A percentile compares a stretch with the other conserved stretches of the same genome.
Conservation (phyloP, 2,888 invertebrate species). For the Tiliacea citrago region DNA sequence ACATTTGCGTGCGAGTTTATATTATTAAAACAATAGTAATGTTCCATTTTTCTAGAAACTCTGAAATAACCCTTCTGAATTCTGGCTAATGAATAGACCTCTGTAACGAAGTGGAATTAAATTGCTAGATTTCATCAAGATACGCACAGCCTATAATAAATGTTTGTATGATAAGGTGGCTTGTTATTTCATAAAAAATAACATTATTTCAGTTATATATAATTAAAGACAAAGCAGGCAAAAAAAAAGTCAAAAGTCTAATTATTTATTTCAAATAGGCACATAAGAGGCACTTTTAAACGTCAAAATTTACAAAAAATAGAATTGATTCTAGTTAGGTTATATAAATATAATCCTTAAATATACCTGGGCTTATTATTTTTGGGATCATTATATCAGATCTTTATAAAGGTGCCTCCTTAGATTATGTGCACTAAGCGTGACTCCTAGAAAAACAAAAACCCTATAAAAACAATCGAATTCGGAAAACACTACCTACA, state of each 20-base stretch:
- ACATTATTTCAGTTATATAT: background rate
- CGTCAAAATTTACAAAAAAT: too few relatives aligned
- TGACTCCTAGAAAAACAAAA: too few relatives aligned
- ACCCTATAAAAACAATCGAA: too few relatives aligned
- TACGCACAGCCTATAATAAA: conserved; percentile 5
- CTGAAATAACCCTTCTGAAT: conserved; percentile 4
- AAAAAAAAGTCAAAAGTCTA: too few relatives aligned
- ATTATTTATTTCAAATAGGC: too few relatives aligned
- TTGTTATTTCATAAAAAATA: background rate
- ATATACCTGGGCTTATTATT: background rate
- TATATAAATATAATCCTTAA: background rate
- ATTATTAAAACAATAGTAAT: conserved; percentile 3
- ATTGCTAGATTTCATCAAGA: conserved; percentile 10
- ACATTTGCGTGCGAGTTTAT: conserved; percentile 10
- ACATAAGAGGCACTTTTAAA: too few relatives aligned
- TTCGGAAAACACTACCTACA: too few relatives aligned
- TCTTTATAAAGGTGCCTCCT: background rate
- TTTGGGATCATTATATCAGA: background rate
- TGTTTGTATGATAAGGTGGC: background rate
- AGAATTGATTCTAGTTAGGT: too few relatives aligned
- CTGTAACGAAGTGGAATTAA: background rate
- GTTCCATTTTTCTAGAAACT: conserved; percentile 17
- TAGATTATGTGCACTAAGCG: background rate
- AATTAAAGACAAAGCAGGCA: background rate
- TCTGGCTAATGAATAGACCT: background rate